A percentile compares a stretch with the other conserved stretches of the same genome.
Evolutionary conservation across 1,140 invertebrate species (phyloP).

Genomic region (Cydia amplana): DNA sequence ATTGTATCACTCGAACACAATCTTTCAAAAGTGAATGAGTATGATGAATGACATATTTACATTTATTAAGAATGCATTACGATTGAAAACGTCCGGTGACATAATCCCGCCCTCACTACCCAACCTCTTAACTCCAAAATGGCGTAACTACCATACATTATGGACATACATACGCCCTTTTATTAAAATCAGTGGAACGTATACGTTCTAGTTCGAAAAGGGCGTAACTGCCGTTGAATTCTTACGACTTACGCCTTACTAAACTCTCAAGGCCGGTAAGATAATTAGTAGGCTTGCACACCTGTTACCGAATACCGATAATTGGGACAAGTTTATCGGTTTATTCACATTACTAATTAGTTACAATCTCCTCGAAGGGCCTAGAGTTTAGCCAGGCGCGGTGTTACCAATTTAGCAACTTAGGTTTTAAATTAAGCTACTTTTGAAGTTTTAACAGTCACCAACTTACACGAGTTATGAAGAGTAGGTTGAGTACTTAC

Average conservation of each 20-base stretch:
- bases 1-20: not conserved
- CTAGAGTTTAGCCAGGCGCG: not conserved
- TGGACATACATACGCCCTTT: not conserved
- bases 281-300: conserved; percentile 29
- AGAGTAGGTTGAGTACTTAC: no score
- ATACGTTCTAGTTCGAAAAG: not conserved
- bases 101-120: conserved; percentile 9
- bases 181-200: not conserved
- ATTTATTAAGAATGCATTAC: not conserved
- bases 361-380: not conserved
- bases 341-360: not conserved
- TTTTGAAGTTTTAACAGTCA: not conserved
- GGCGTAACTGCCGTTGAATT: not conserved
- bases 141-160: not conserved
- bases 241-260: not conserved
- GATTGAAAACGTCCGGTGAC: conserved; percentile 12
- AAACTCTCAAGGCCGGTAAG: not conserved
- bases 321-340: conserved; percentile 14
- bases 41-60: conserved; percentile 19
- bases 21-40: conserved; percentile 11
- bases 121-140: not conserved
- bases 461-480: not conserved
- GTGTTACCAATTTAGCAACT: not conserved
- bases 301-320: conserved; percentile 16
- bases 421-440: not conserved